phyloP scores from a whole-genome alignment of 2,113 vertebrate species.

The Pomatostomus ruficeps region DNA sequence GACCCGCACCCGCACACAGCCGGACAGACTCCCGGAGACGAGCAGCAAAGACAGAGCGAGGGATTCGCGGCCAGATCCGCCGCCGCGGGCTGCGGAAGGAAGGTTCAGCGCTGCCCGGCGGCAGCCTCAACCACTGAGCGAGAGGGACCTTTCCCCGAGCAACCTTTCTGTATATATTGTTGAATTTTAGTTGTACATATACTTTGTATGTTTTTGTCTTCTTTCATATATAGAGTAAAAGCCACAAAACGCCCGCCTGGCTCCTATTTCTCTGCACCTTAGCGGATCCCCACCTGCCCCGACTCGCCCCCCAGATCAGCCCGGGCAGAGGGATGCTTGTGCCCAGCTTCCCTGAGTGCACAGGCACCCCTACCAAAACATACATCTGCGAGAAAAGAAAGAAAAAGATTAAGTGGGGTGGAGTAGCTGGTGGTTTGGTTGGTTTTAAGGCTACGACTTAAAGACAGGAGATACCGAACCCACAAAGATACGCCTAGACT shows the following conservation, averaged over 20 bases:
- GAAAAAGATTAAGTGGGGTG: background rate
- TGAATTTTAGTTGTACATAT: conserved; percentile 97
- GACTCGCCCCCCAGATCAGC: background rate
- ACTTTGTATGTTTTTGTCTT: conserved; percentile 99
- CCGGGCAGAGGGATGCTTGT: background rate
- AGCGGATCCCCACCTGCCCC: background rate
- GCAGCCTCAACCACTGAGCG: conserved; percentile 34
- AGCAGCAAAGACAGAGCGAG: conserved; percentile 47
- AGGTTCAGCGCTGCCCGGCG: conserved; percentile 23
- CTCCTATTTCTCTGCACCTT: conserved; percentile 66
- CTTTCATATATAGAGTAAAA: conserved; percentile 99
- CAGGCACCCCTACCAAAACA: background rate
- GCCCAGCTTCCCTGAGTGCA: background rate
- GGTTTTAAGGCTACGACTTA: background rate
- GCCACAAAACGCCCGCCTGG: conserved; percentile 76
- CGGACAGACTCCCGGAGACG: conserved; percentile 40
- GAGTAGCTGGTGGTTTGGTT: background rate
- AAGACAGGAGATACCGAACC: background rate
- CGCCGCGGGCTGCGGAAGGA: conserved; percentile 30
- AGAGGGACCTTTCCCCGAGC: conserved; percentile 73
- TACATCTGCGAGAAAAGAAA: background rate
- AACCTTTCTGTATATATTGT: conserved; percentile 97
- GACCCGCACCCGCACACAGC: background rate
- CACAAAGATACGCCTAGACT: background rate
- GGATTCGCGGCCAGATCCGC: conserved; percentile 20